Percentiles rank a stretch among this genome's conserved stretches.
Conservation (phyloP, 2,888 invertebrate genomes). For the Cryptus armator region DNA sequence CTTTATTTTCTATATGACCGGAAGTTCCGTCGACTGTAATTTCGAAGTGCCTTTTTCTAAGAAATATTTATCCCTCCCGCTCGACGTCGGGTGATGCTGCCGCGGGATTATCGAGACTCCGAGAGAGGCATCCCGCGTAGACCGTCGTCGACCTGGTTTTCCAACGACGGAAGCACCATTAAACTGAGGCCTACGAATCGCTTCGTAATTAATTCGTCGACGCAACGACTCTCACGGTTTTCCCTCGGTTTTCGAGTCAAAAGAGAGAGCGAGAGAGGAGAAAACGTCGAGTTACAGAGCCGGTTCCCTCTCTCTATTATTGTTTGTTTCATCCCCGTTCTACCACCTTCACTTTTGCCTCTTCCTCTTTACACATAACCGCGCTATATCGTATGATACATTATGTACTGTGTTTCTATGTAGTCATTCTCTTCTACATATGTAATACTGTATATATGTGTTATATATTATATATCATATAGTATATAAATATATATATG, state of each 20-base stretch:
- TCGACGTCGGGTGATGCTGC: constrained; percentile 1
- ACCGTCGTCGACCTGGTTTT: constrained; percentile 73
- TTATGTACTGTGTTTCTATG: constrained; percentile 27
- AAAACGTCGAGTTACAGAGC: constrained; percentile 20
- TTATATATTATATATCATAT: constrained; percentile 21
- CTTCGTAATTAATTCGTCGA: constrained; percentile 81
- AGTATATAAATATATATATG: constrained; percentile 26
- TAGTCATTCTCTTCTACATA: constrained; percentile 35
- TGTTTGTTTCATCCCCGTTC: constrained; percentile 46
- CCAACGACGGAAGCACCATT: constrained; percentile 73
- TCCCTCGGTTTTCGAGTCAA: constrained; percentile 34
- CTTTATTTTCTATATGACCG: constrained; percentile 47
- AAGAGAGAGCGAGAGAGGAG: constrained; percentile 30
- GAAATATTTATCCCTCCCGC: constrained; percentile 48
- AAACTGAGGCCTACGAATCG: constrained; percentile 72
- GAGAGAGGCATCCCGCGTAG: background rate
- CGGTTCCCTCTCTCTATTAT: constrained; percentile 48
- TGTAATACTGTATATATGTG: background rate
- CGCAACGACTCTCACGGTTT: constrained; percentile 60
- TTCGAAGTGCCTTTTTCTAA: constrained; percentile 13
- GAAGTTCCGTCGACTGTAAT: constrained; percentile 49
- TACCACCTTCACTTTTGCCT: constrained; percentile 20
- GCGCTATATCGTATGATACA: background rate
- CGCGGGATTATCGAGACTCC: constrained; percentile 46
- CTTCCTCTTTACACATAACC: constrained; percentile 16